Evolutionary conservation across 2,888 invertebrate genomes (phyloP), one percentile per base, ranked within the genome.

Genomic region (Catonia carolina): DNA sequence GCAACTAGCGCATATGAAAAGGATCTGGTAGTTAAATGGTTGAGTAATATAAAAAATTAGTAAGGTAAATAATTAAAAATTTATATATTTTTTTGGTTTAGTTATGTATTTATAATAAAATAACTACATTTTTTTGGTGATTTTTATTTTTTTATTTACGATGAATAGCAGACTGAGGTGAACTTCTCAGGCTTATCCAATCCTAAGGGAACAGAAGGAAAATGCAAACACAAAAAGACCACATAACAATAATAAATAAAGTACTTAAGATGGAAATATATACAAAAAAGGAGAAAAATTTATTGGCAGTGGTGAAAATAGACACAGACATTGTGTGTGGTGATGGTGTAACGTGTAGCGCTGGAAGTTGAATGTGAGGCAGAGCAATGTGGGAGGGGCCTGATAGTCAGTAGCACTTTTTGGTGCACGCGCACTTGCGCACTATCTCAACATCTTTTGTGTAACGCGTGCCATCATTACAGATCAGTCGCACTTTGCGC

Each of bases 401-500:
- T 51, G 66, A 64, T 67, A 67, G 67, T 69, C 67, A 84, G 80
- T 85, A 84, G 77, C 92, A 93, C 78, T 91, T 91, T 77, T 90
- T 89, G 67, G 87, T 86, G 79, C 96, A 96, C 65, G 92, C 90
- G 76, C 97, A 97, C 74, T 95, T 95, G 72, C 95, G 86, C 71
- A 97, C 92, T 73, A 97, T 89, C 71, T 96, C 95, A 70, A 97
- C 85, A 71, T 95, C 92, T 80, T 94, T 93, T 74, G 92, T 90
- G 80, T 92, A 95, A 61, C 90, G 86, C 57, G 89, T 88, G 63
- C 95, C 94, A 72, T 95, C 90, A 63, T 85, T 82, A 78, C 97
- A 98, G 67, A 93, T 84, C 67, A 98, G 82, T 66, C 94, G 88
- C 63, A 89, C 93, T 83, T 92, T 93, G 75, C 96, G 83, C 71